phyloP scores from a whole-genome alignment of 1,140 invertebrate genomes.

The Lepidostoma basale region DNA sequence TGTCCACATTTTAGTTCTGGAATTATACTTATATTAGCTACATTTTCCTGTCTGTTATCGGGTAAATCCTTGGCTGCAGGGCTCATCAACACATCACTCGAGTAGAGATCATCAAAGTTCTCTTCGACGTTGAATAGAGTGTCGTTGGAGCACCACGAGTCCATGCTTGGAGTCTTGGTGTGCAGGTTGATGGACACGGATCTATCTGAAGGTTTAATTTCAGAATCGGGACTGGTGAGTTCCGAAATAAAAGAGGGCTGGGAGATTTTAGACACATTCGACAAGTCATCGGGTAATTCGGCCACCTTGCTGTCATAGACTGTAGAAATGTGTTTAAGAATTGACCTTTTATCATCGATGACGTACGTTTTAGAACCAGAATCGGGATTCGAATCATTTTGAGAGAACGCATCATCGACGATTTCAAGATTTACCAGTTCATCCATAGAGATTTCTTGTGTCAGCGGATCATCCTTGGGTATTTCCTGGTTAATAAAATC shows the following conservation, averaged over 20 bases:
- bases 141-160: slow-evolving; percentile 67
- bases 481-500: slow-evolving; percentile 29
- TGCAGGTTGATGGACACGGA: slow-evolving; percentile 51
- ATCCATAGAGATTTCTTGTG: slow-evolving; percentile 8
- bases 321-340: slow-evolving; percentile 23
- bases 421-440: slow-evolving; percentile 17
- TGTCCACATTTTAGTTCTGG: not conserved
- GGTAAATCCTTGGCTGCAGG: slow-evolving; percentile 4
- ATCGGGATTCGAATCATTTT: slow-evolving; percentile 4
- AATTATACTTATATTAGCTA: not conserved
- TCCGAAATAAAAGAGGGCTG: slow-evolving; percentile 56
- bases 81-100: slow-evolving; percentile 23
- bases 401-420: slow-evolving; percentile 14
- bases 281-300: slow-evolving; percentile 45
- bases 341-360: slow-evolving; percentile 31
- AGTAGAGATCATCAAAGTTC: slow-evolving; percentile 55
- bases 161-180: slow-evolving; percentile 64
- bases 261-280: slow-evolving; percentile 54
- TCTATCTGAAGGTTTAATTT: slow-evolving; percentile 45
- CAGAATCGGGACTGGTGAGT: slow-evolving; percentile 54
- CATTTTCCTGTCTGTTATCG: not conserved
- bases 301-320: slow-evolving; percentile 34
- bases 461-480: slow-evolving; percentile 16
- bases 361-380: slow-evolving; percentile 39
- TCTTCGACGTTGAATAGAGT: slow-evolving; percentile 67